Conservation (phyloP, 2,113 vertebrate genomes). For the Lepidothrix coronata region DNA sequence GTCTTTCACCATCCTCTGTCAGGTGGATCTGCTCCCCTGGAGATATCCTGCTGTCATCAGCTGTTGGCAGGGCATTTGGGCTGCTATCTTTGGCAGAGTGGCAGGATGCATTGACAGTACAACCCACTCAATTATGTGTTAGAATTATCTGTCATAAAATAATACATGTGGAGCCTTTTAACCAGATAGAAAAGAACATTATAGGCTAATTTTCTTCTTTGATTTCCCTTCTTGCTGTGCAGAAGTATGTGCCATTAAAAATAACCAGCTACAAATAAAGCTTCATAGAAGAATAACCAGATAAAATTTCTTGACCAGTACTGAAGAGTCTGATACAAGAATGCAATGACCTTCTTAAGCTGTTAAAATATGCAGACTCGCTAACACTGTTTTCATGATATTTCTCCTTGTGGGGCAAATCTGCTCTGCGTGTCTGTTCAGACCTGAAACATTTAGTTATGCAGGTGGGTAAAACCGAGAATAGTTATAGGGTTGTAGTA, state of each 20-base stretch:
- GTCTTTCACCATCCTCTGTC: neutral
- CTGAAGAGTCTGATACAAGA: neutral
- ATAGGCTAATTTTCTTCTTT: neutral
- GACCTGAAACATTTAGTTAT: neutral
- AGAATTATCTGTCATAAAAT: neutral
- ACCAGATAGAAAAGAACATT: neutral
- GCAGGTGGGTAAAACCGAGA: neutral
- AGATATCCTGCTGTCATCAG: neutral
- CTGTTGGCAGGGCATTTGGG: neutral
- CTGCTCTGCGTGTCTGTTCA: neutral
- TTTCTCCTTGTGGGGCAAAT: neutral
- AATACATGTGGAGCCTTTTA: neutral
- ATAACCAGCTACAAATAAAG: neutral
- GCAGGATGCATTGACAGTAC: neutral
- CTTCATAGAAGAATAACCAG: neutral
- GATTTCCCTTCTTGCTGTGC: neutral
- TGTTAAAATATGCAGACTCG: neutral
- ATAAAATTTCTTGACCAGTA: neutral
- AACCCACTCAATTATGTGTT: neutral
- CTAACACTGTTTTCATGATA: neutral
- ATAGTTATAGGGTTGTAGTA: neutral
- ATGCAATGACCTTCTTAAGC: neutral
- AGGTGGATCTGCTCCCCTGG: neutral
- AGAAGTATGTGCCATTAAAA: neutral
- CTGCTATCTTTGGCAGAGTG: neutral